Evolutionary conservation across 2,888 invertebrate species (phyloP), one percentile per base, ranked within the genome.

Genomic region (Hirtodrosophila confusa): DNA sequence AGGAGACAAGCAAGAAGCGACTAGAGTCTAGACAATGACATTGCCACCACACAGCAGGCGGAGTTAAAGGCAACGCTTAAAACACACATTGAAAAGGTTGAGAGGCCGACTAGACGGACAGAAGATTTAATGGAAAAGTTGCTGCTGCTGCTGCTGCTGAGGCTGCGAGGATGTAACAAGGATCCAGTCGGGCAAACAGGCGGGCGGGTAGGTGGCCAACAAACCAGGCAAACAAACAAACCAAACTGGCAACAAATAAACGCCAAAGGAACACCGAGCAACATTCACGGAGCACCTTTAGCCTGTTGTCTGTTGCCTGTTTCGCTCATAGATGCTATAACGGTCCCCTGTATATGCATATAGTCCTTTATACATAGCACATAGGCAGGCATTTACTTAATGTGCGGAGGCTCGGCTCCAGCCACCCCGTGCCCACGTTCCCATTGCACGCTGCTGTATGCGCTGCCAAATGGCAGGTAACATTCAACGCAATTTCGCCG

Each of bases 81-180:
- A 64, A 64, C 31, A 50, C 57, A 66, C 36, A 67, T 33, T 49
- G 44, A 41, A 48, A 40, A 17, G 17, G 56, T 37, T 47, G 24
- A 57, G 43, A 39, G 49, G 49, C 39, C 53, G 7, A 31, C 8
- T 3, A 36, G 48, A 65, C 56, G 51, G 54, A 67, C 77, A 69
- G 69, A 83, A 74, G 88, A 83, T 86, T 86, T 83, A 83, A 83
- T 83, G 83, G 83, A 78, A 83, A 86, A 88, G 84, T 83, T 86
- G 76, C 72, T 62, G 66, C 56, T 51, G 58, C 31, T 51, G 58
- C 47, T 80, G 67, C 48, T 51, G 58, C 47, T 80, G 67, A 45
- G 63, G 63, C 69, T 62, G 58, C 60, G 40, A 60, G 69, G 48
- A 48, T 68, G 55, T 78, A 63, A 57, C 66, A 41, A 37, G 58